Conservation (phyloP, 2,113 vertebrate genomes). For the Erythrolamprus reginae region DNA sequence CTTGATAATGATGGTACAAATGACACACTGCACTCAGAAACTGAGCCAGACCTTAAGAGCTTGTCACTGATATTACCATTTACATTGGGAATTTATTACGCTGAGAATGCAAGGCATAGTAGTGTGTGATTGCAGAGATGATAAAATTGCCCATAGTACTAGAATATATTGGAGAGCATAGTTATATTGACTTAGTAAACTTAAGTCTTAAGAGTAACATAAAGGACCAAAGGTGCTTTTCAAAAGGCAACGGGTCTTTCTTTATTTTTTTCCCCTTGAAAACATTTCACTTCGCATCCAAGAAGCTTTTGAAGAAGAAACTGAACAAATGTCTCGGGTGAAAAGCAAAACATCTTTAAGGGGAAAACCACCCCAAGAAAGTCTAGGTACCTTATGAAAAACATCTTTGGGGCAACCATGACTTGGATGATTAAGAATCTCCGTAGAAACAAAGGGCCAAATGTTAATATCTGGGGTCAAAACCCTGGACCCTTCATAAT, state of each 20-base stretch:
- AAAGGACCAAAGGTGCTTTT: neutral
- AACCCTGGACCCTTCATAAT: neutral
- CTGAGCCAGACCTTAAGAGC: neutral
- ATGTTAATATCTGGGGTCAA: neutral
- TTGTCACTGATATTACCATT: neutral
- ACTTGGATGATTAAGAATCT: neutral
- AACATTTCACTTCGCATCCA: neutral
- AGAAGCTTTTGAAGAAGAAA: neutral
- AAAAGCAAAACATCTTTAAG: neutral
- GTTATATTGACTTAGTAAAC: neutral
- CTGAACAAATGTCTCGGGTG: neutral
- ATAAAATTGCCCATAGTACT: neutral
- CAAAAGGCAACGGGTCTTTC: neutral
- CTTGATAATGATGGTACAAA: neutral
- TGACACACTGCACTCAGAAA: neutral
- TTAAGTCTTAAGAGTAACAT: neutral
- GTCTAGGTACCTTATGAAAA: neutral
- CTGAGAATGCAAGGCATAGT: neutral
- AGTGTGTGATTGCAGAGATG: neutral
- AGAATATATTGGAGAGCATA: neutral
- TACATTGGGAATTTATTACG: neutral
- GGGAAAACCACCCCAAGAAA: neutral
- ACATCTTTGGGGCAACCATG: neutral
- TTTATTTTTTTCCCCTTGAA: neutral
- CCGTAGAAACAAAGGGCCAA: neutral